Conservation (phyloP, 2,888 invertebrate species). For the Lasiommata megera region DNA sequence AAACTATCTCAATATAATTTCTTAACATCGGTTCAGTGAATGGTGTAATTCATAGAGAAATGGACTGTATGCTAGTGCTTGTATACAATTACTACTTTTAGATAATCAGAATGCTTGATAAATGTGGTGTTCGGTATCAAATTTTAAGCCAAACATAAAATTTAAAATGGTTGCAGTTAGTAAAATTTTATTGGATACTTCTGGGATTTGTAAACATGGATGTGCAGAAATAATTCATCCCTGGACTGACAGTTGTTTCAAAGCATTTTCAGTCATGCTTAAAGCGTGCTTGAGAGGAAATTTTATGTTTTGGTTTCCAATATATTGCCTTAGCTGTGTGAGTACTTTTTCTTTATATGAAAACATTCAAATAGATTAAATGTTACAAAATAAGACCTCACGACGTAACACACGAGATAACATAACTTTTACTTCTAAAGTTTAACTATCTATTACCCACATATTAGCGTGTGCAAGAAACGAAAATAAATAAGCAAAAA, state of each 20-base stretch:
- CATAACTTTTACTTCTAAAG: too few species aligned
- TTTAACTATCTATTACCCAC: too few species aligned
- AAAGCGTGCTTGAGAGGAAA: conserved; percentile 46
- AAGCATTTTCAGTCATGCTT: conserved; percentile 50
- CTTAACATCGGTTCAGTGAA: conserved; percentile 8
- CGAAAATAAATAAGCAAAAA: too few species aligned
- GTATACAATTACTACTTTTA: too few species aligned
- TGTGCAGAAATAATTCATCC: conserved; percentile 61
- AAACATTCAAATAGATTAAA: too few species aligned
- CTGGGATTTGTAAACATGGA: conserved; percentile 36
- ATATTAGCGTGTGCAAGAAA: too few species aligned
- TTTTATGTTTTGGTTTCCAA: conserved; percentile 49
- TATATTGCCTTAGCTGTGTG: conserved; percentile 46
- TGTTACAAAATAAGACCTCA: too few species aligned
- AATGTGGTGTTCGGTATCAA: neutral
- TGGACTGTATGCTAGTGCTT: neutral
- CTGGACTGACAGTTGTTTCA: conserved; percentile 53
- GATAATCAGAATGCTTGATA: neutral
- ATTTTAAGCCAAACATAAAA: conserved; percentile 6
- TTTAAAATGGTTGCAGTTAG: conserved; percentile 66
- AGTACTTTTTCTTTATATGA: conserved; percentile 38
- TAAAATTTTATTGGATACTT: conserved; percentile 49
- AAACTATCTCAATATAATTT: conserved; percentile 40
- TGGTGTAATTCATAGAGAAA: conserved; percentile 4
- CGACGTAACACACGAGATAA: too few species aligned